Percentiles rank a stretch among this genome's conserved stretches.
These are phyloP conservation scores for Eupithecia insigniata DNA, from an alignment of 2,888 invertebrate genomes.

Conservation along the genomic window DNA sequence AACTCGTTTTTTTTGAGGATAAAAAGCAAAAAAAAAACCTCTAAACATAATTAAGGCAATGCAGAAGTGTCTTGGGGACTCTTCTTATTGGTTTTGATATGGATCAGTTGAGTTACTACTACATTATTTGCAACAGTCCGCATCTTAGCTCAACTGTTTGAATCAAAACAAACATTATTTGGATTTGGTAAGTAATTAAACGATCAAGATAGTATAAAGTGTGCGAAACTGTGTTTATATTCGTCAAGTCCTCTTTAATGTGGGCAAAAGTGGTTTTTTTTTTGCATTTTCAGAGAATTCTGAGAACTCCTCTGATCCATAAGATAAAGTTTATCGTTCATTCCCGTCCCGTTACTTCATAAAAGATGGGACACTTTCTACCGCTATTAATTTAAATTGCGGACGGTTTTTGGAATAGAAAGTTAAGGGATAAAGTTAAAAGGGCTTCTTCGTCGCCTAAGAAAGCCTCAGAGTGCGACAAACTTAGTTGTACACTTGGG, in stretches of 20 bases:
- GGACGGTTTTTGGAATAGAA: constrained; percentile 25
- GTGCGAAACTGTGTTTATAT: no score
- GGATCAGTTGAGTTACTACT: no score
- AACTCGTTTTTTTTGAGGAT: no score
- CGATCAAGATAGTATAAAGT: no score
- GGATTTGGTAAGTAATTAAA: no score
- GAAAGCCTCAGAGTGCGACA: background rate
- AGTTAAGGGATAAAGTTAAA: constrained; percentile 32
- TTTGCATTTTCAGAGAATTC: background rate
- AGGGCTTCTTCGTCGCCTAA: constrained; percentile 20
- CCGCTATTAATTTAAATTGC: constrained; percentile 32
- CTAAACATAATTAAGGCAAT: no score
- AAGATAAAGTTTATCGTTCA: background rate
- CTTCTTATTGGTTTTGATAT: no score
- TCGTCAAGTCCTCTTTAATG: background rate
- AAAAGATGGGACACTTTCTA: constrained; percentile 17
- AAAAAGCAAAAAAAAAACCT: no score
- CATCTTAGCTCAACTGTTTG: no score
- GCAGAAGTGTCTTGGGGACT: no score
- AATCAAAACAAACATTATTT: no score
- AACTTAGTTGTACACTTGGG: background rate
- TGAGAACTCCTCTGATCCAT: background rate
- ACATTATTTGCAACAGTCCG: no score
- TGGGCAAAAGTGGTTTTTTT: background rate
- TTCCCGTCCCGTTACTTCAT: constrained; percentile 13